Conservation (phyloP, 2,113 vertebrate genomes). For the Hepsetus odoe region DNA sequence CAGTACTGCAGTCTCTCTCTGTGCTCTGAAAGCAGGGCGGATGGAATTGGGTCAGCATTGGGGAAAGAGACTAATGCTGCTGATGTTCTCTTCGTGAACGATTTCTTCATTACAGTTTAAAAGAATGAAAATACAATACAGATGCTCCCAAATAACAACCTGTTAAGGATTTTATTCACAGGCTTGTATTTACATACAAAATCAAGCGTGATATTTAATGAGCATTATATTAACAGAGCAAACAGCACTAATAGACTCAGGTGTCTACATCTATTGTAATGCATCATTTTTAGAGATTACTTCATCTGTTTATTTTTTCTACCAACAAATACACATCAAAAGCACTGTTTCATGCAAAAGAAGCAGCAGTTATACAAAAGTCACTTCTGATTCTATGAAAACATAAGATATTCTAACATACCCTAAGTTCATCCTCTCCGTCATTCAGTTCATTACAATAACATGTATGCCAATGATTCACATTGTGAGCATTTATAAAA, state of each 20-base stretch:
- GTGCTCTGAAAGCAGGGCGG: not conserved
- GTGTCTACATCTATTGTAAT: not conserved
- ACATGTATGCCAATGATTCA: not conserved
- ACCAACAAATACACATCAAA: not conserved
- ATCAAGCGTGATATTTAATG: constrained; percentile 11
- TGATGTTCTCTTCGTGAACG: not conserved
- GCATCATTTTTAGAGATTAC: constrained; percentile 6
- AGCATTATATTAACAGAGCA: constrained; percentile 3
- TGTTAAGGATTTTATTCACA: constrained; percentile 45
- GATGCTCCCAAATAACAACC: not conserved
- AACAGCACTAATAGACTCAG: not conserved
- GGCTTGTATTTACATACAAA: constrained; percentile 35
- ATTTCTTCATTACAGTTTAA: not conserved
- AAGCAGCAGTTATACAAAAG: constrained; percentile 3
- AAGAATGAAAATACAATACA: not conserved
- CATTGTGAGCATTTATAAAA: not conserved
- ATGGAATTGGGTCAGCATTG: constrained; percentile 37
- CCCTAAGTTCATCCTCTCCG: not conserved
- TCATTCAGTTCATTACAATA: not conserved
- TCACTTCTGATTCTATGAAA: not conserved
- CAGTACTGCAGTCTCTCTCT: constrained; percentile 32
- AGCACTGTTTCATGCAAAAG: constrained; percentile 38
- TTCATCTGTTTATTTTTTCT: not conserved
- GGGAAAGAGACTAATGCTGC: constrained; percentile 9
- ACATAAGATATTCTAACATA: constrained; percentile 15